These are phyloP conservation scores for Lithophane semibrunnea DNA, from an alignment of 2,888 invertebrate genomes.

Conservation along the genomic window DNA sequence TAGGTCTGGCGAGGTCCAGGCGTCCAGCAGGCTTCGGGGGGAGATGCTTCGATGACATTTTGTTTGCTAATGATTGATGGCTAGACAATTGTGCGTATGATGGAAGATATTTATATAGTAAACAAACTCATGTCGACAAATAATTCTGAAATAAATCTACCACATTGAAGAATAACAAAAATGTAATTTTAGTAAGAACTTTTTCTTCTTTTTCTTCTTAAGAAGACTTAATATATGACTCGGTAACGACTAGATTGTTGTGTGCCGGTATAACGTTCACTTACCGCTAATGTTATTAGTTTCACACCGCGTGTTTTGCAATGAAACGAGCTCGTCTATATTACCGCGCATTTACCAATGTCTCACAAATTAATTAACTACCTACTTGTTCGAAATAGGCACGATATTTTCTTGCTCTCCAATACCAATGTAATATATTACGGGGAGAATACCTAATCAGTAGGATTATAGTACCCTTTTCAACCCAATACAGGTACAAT, in stretches of 20 bases:
- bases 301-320: conserved; percentile 27
- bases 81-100: conserved; percentile 60
- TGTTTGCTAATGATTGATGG: conserved; percentile 73
- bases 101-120: conserved; percentile 39
- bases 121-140: conserved; percentile 18
- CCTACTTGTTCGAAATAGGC: conserved; percentile 45
- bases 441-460: conserved; percentile 65
- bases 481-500: conserved; percentile 66
- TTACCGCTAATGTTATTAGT: conserved; percentile 36
- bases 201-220: not conserved
- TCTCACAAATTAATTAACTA: conserved; percentile 54
- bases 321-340: conserved; percentile 13
- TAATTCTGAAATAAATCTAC: conserved; percentile 8
- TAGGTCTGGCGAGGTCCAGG: conserved; percentile 23
- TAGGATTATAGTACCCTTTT: conserved; percentile 68
- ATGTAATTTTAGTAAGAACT: not conserved
- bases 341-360: conserved; percentile 36
- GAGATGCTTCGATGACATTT: conserved; percentile 67
- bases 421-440: conserved; percentile 59
- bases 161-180: not conserved
- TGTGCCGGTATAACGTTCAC: conserved; percentile 11
- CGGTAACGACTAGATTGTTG: conserved; percentile 1
- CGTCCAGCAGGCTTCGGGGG: conserved; percentile 5
- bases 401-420: conserved; percentile 51
- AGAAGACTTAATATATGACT: conserved; percentile 12